Evolutionary conservation across 2,797 vertebrate genomes (phyloP).

Genomic region (Pteropus rufus): DNA sequence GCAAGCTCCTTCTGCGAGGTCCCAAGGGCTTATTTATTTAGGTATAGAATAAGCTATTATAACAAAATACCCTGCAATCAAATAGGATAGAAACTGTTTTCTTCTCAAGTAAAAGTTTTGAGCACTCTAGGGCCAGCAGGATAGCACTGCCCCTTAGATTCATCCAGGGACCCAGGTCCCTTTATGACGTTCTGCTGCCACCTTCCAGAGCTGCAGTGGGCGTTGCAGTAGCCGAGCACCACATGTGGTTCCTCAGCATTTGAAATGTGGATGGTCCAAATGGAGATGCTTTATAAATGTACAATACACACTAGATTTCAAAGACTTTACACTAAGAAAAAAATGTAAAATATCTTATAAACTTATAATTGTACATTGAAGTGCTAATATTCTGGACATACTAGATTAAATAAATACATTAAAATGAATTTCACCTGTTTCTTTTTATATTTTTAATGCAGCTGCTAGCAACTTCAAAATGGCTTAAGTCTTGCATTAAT

Average conservation of each 20-base stretch:
- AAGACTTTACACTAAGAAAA: neutral
- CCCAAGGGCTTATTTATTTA: neutral
- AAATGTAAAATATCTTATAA: neutral
- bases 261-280: neutral
- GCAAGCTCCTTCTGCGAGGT: neutral
- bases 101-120: neutral
- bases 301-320: neutral
- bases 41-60: neutral
- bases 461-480: neutral
- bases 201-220: neutral
- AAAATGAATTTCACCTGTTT: neutral
- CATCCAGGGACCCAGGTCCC: neutral
- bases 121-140: neutral
- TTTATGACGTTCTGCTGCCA: fast-evolving
- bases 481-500: neutral
- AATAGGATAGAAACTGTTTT: neutral
- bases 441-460: neutral
- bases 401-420: neutral
- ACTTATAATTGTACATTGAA: neutral
- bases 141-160: neutral
- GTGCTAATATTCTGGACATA: neutral
- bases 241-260: neutral
- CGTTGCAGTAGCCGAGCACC: fast-evolving
- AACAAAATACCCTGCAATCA: neutral
- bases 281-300: neutral